phyloP scores from a whole-genome alignment of 2,888 invertebrate genomes.

The Mythimna ferrago region DNA sequence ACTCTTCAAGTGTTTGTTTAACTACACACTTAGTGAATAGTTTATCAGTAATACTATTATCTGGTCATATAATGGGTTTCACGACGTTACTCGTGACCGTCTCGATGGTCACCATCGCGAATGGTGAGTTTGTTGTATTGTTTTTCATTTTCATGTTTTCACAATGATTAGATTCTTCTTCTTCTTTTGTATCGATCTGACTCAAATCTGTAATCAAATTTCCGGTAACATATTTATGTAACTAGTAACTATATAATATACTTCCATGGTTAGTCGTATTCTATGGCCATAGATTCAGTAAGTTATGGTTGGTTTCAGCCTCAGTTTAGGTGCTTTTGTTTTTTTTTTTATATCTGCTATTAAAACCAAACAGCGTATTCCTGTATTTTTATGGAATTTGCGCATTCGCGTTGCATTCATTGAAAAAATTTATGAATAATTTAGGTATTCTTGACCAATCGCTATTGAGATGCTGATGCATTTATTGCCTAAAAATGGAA shows the following conservation, averaged over 20 bases:
- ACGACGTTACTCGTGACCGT: conserved; percentile 65
- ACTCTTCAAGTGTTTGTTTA: conserved; percentile 67
- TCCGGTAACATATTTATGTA: too few species aligned
- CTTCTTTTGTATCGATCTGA: too few species aligned
- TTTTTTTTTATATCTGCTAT: too few species aligned
- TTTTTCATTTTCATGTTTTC: neutral
- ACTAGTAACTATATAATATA: neutral
- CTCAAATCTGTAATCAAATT: too few species aligned
- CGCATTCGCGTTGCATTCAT: neutral
- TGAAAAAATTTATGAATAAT: neutral
- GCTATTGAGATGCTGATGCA: neutral
- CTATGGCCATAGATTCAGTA: neutral
- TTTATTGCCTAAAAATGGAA: neutral
- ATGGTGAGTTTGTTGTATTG: conserved; percentile 69
- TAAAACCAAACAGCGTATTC: too few species aligned
- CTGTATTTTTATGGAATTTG: too few species aligned
- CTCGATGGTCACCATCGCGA: conserved; percentile 66
- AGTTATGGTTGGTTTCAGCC: neutral
- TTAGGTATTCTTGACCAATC: neutral
- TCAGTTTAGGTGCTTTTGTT: too few species aligned
- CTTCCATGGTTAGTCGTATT: neutral
- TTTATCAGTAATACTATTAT: conserved; percentile 47
- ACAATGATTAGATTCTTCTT: too few species aligned
- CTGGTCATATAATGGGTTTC: conserved; percentile 73
- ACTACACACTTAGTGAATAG: conserved; percentile 54